Evolutionary conservation across 2,888 invertebrate species (phyloP), one percentile per base, ranked within the genome.

Genomic region (Limnephilus lunatus): DNA sequence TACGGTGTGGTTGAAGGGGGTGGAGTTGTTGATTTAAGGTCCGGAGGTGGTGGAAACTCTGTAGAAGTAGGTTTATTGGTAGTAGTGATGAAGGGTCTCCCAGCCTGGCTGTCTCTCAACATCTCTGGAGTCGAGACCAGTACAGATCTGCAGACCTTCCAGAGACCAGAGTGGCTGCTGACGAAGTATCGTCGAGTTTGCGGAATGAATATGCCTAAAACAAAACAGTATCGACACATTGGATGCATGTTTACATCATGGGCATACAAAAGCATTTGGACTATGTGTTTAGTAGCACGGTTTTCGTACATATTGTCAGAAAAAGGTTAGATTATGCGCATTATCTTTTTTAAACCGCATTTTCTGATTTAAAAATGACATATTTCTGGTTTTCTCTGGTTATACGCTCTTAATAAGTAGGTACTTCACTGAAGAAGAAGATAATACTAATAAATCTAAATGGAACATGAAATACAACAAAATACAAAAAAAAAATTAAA

Each of bases 151-250:
- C 97, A 97, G 90, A 96, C 96, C 94, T 96, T 96, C 97, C 98
- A 98, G 12, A 98, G 95, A 0, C 98, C 98, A 4, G 97, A 97
- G 94, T 98, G 96, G 94, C 97, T 97, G 94, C 96, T 96, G 94
- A 97, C 95, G 91, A 98, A 97, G 94, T 96, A 97, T 91, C 97
- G 95, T 15, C 96, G 95, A 44, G 96, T 96, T 89, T 95, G 95
- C 0, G 96, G 96, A 93, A 97, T 95, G 94, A 96, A 96, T 94
- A 97, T 96, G 94, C 97, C 97, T 97, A 95, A 31, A 94, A 68
- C 68, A 95, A 94, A 53, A 31, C 14, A 81, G 31, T 48, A 53
- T 14, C 30, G 35, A 9, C 68, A 92, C n/a, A n/a, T 91, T 80
- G 87, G 82, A 81, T 81, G 68, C 81, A 32, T 85, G 44, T 48